Evolutionary conservation across 2,797 vertebrate species (phyloP), one percentile per base, ranked within the genome.

Genomic region (Mormyrops boulengeri): DNA sequence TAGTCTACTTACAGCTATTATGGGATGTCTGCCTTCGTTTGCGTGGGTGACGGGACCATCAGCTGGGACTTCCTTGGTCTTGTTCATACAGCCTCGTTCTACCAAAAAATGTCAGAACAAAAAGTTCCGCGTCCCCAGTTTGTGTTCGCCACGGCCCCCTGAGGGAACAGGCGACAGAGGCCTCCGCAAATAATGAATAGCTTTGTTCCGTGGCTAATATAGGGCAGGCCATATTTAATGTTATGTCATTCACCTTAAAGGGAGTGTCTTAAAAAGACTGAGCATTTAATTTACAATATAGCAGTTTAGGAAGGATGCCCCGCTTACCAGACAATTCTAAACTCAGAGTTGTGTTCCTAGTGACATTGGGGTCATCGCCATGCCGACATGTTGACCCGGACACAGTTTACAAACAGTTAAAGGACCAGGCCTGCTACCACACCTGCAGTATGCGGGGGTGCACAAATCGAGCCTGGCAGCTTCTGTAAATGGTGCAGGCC

Each of bases 401-500:
- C 82, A 52, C 82, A 19, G 22, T 30, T 6, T 44, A 2, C 7
- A 55, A 53, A 60, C 17, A 60, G 52, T 14, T n/a, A 34, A 22
- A 49, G 84, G 47, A 30, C 30, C 30, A 38, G 30, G 12, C 12
- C 91, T 92, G 89, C 90, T 90, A 91, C 89, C 57, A 89, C 89
- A 91, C 90, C 90, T 92, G 89, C 91, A 92, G 91, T 82, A 91
- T 80, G 85, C 53, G 90, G 66, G 8, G 91, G 91, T 91, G 92
- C 92, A 93, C 91, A 94, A 94, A 95, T 93, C 69, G 90, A 94
- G 91, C 90, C 90, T 94, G 95, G 93, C 94, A 94, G 91, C 92
- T 89, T 91, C 90, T 91, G 92, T 66, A 91, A 90, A 89, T 52
- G 88, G 88, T 90, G 91, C 91, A 90, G 89, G 93, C 89, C 87